Base-by-base conservation (phyloP, 2,113 vertebrate species). In the Oncorhynchus tshawytscha region DNA sequence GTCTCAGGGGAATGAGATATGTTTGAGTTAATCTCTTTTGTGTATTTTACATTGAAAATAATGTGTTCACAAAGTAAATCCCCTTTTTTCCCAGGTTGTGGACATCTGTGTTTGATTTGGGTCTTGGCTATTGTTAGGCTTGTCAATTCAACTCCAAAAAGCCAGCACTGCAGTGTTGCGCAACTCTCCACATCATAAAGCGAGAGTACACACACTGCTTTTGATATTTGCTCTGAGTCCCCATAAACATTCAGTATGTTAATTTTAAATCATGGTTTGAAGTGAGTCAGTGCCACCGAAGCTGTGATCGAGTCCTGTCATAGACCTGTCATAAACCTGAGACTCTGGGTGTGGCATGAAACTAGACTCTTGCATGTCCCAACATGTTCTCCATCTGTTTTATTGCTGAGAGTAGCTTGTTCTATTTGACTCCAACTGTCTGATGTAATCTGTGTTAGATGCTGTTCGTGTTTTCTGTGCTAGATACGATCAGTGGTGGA, bases 71-170 rank as follows among this genome's bases (percentile, higher is more conserved):
- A 51, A 62, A 76, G 69, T 81, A 22, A 81, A 88, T 84, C 25
- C 69, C 70, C 73, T 71, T 29, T 67, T 76, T 84, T 79, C 70
- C 66, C 85, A 75, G 85, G 67, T 85, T 85, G 79, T 68, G 82
- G 91, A 91, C 91, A 93, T 92, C 91, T 93, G 91, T 90, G 83
- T 87, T 89, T 88, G 85, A 78, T 87, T 82, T 88, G 67, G 77
- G 71, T 75, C 67, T 69, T 83, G 73, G 86, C 75, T 83, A 82
- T 85, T 84, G 85, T 81, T 84, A 67, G 67, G 82, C 81, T 76
- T 77, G 74, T 78, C 81, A 82, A 74, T 74, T 66, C 4, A 24
- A 45, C 39, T 45, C 9, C 39, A 81, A 77, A 81, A 34, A 81
- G 71, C 86, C 84, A 69, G 29, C 22, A 16, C 73, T 78, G 84